Evolutionary conservation across 1,140 invertebrate species (phyloP).

Genomic region (Piezodorus guildinii): DNA sequence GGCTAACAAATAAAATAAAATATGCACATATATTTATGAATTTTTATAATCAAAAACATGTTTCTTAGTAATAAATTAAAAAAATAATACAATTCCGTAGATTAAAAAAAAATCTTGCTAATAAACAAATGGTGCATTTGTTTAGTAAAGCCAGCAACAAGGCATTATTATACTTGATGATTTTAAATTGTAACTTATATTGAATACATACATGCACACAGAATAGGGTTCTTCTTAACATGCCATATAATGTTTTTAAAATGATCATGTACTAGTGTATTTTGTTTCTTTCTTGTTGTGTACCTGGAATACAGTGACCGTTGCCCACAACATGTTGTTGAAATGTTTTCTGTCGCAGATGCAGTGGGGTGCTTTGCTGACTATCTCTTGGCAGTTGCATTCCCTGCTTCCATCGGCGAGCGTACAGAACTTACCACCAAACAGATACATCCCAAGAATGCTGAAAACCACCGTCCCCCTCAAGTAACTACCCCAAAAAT

Average conservation of each 20-base stretch:
- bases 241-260: background rate
- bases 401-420: slow-evolving; percentile 70
- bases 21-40: too few relatives aligned
- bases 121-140: too few relatives aligned
- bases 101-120: too few relatives aligned
- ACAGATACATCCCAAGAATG: slow-evolving; percentile 96
- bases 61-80: too few relatives aligned
- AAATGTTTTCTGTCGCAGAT: slow-evolving; percentile 93
- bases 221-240: background rate
- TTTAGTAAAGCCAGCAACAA: too few relatives aligned
- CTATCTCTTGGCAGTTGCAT: slow-evolving; percentile 84
- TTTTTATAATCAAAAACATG: too few relatives aligned
- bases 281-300: slow-evolving; percentile 33
- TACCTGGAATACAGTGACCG: slow-evolving; percentile 95
- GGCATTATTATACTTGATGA: too few relatives aligned
- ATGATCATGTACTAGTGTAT: slow-evolving; percentile 2
- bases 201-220: too few relatives aligned
- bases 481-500: slow-evolving; percentile 5
- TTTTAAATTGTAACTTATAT: too few relatives aligned
- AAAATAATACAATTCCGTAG: too few relatives aligned
- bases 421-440: slow-evolving; percentile 99
- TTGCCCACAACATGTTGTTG: slow-evolving; percentile 92
- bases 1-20: too few relatives aligned
- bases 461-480: slow-evolving; percentile 45
- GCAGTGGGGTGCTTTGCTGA: slow-evolving; percentile 73